These are phyloP conservation scores for Coecobrya sp. DNA, from an alignment of 2,888 invertebrate genomes.

Conservation along the genomic window DNA sequence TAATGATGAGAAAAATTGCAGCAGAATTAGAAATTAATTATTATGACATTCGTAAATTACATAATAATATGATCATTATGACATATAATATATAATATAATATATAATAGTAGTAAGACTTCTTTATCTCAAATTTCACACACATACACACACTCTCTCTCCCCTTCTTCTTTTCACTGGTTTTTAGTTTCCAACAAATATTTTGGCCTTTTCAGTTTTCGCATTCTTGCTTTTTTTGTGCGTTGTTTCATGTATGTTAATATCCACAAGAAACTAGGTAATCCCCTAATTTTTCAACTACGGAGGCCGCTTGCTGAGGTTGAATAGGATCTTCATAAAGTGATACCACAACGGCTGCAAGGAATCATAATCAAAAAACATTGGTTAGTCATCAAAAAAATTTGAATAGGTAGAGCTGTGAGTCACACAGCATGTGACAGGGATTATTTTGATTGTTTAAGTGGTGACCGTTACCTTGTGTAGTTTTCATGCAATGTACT, in stretches of 20 bases:
- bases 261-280: constrained; percentile 99
- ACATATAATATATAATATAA: constrained; percentile 71
- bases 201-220: constrained; percentile 79
- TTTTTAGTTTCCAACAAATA: constrained; percentile 80
- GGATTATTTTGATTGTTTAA: neutral
- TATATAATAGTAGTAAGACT: constrained; percentile 82
- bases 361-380: constrained; percentile 87
- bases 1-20: constrained; percentile 82
- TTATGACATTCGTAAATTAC: constrained; percentile 80
- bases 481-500: constrained; percentile 98
- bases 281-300: constrained; percentile 99
- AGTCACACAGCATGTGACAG: neutral
- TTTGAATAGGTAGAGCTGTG: too few relatives aligned
- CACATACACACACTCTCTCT: constrained; percentile 64
- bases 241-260: constrained; percentile 89
- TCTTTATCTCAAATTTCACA: constrained; percentile 80
- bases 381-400: too few relatives aligned
- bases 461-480: constrained; percentile 91
- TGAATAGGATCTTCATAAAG: constrained; percentile 98
- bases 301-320: constrained; percentile 98
- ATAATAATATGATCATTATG: constrained; percentile 81
- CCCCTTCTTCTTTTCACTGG: constrained; percentile 67
- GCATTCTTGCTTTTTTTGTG: constrained; percentile 80
- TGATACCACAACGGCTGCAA: constrained; percentile 96
- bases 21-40: constrained; percentile 81